These are phyloP conservation scores for Bovichtus variegatus DNA, from an alignment of 2,797 vertebrate species.

Conservation along the genomic window DNA sequence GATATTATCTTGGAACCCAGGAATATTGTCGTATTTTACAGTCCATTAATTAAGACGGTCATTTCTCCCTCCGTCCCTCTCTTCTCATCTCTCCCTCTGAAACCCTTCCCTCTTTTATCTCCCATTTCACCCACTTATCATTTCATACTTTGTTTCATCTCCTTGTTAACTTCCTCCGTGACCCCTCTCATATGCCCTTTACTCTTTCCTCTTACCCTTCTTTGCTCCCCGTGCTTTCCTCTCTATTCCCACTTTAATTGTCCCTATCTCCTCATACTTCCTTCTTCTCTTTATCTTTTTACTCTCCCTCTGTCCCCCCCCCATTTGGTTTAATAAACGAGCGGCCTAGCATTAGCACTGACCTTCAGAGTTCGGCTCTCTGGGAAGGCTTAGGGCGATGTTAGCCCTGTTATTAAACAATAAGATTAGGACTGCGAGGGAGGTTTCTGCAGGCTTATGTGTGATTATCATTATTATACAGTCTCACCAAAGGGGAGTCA, in stretches of 20 bases:
- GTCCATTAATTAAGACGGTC: conserved; percentile 77
- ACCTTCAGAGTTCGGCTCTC: conserved; percentile 74
- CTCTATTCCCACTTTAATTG: conserved; percentile 3
- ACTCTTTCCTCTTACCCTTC: conserved; percentile 22
- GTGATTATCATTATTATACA: conserved; percentile 70
- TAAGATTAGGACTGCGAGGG: conserved; percentile 67
- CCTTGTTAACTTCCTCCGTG: conserved; percentile 39
- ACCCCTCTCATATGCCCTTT: conserved; percentile 20
- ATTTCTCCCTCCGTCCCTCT: conserved; percentile 48
- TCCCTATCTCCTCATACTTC: not conserved
- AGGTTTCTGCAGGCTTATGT: conserved; percentile 66
- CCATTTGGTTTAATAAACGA: conserved; percentile 68
- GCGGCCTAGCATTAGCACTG: conserved; percentile 65
- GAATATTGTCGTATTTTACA: conserved; percentile 75
- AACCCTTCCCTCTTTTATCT: conserved; percentile 48
- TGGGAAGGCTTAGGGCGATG: conserved; percentile 66
- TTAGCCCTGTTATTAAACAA: conserved; percentile 76
- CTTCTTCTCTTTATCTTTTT: conserved; percentile 26
- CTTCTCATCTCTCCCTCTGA: conserved; percentile 58
- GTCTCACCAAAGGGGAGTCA: conserved; percentile 42
- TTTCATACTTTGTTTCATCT: conserved; percentile 34
- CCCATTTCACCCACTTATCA: conserved; percentile 40
- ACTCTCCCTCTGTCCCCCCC: conserved; percentile 19
- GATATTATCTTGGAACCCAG: conserved; percentile 78
- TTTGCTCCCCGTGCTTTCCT: conserved; percentile 13